Conservation (phyloP, 2,113 vertebrate genomes). For the Albula goreensis region DNA sequence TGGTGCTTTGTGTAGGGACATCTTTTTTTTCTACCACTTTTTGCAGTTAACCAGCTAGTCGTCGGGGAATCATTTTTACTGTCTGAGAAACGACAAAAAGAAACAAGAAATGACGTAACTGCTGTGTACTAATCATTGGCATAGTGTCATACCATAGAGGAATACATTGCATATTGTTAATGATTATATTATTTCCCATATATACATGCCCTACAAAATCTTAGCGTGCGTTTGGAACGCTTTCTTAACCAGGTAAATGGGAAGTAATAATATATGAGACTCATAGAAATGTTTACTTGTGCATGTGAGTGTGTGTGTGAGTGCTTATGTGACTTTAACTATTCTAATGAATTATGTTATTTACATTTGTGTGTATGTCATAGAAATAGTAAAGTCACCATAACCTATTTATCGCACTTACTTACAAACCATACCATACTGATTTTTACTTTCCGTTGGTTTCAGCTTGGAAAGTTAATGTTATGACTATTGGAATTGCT, state of each 20-base stretch:
- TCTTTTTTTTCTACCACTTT: slow-evolving; percentile 97
- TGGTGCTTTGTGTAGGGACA: slow-evolving; percentile 98
- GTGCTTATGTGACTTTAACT: no score
- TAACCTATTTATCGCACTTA: neutral
- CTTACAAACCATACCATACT: neutral
- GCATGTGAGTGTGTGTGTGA: no score
- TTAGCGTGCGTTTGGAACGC: no score
- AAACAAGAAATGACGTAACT: neutral
- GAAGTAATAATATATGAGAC: no score
- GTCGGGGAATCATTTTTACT: slow-evolving; percentile 86
- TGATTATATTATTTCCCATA: no score
- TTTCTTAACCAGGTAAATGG: no score
- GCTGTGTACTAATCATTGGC: slow-evolving; percentile 17
- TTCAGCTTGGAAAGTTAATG: neutral
- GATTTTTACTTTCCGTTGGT: neutral
- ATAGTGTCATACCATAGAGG: slow-evolving; percentile 22
- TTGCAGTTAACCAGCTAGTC: slow-evolving; percentile 97
- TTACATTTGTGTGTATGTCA: no score
- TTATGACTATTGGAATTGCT: no score
- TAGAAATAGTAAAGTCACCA: neutral
- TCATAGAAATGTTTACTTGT: no score
- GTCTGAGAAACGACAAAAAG: slow-evolving; percentile 81
- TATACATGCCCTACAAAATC: no score
- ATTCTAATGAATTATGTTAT: no score
- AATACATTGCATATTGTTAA: no score